Evolutionary conservation across 2,113 vertebrate species (phyloP).

Genomic region (Rhegmatorhina hoffmannsi): DNA sequence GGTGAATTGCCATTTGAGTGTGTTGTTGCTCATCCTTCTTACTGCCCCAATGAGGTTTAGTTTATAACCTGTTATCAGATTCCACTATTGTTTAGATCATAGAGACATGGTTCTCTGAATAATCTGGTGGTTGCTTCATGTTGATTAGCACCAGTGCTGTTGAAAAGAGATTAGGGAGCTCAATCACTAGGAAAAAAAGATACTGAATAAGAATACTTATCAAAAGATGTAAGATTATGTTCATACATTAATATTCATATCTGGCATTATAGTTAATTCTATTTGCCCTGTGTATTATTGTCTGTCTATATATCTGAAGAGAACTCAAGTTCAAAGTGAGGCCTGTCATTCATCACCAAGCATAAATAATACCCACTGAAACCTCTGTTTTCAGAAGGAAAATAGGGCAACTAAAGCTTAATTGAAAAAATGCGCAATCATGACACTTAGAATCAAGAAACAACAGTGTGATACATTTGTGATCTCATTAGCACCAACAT

Average conservation of each 20-base stretch:
- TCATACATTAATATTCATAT: neutral
- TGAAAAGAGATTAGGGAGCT: neutral
- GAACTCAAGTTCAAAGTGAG: neutral
- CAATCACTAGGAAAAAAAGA: neutral
- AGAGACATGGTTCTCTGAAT: neutral
- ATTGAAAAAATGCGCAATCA: neutral
- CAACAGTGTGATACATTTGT: neutral
- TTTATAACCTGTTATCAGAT: neutral
- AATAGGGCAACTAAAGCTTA: neutral
- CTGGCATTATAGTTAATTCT: neutral
- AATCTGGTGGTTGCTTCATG: neutral
- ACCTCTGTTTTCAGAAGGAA: neutral
- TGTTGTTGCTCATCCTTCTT: neutral
- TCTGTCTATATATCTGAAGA: neutral
- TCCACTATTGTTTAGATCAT: neutral
- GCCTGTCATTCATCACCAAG: neutral
- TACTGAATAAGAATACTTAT: neutral
- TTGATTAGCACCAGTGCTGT: neutral
- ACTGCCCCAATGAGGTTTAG: neutral
- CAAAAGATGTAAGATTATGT: neutral
- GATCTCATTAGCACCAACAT: neutral
- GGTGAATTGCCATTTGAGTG: fast-evolving
- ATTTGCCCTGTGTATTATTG: neutral
- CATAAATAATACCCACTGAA: neutral
- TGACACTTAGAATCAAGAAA: neutral